phyloP scores from a whole-genome alignment of 2,888 invertebrate species.

The Mechanitis messenoides region DNA sequence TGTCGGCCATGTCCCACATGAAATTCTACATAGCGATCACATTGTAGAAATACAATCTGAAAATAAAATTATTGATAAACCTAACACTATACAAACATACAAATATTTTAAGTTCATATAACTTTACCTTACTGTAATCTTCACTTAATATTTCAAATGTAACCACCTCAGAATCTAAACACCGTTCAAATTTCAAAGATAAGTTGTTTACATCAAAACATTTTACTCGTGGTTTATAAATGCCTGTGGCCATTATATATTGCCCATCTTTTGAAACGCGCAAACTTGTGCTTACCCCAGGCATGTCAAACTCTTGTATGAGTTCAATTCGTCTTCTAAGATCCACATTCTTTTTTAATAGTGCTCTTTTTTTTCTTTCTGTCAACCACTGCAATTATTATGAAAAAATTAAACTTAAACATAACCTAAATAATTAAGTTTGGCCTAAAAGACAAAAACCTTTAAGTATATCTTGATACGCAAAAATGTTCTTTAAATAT shows the following conservation, averaged over 20 bases:
- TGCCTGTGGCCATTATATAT: slow-evolving; percentile 93
- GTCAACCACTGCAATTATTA: slow-evolving; percentile 85
- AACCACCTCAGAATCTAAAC: slow-evolving; percentile 97
- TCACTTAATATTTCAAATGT: slow-evolving; percentile 94
- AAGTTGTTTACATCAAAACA: slow-evolving; percentile 98
- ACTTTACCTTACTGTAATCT: slow-evolving; percentile 93
- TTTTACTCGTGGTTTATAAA: slow-evolving; percentile 96
- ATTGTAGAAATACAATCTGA: slow-evolving; percentile 92
- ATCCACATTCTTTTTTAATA: slow-evolving; percentile 93
- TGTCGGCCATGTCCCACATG: slow-evolving; percentile 96
- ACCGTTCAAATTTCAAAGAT: slow-evolving; percentile 97
- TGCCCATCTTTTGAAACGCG: slow-evolving; percentile 93
- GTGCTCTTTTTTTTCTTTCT: slow-evolving; percentile 86
- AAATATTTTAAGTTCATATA: neutral
- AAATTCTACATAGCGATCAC: slow-evolving; percentile 91
- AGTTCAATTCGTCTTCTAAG: slow-evolving; percentile 93
- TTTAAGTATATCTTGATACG: no score
- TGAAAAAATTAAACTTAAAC: neutral
- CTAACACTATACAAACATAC: neutral
- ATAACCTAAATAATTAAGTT: neutral
- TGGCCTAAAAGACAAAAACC: no score
- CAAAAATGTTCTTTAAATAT: neutral
- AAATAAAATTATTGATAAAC: slow-evolving; percentile 32
- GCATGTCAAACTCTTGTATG: slow-evolving; percentile 99
- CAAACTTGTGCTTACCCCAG: slow-evolving; percentile 91